These are phyloP conservation scores for Zosterops pallidus DNA, from an alignment of 2,113 vertebrate species.

Conservation along the genomic window DNA sequence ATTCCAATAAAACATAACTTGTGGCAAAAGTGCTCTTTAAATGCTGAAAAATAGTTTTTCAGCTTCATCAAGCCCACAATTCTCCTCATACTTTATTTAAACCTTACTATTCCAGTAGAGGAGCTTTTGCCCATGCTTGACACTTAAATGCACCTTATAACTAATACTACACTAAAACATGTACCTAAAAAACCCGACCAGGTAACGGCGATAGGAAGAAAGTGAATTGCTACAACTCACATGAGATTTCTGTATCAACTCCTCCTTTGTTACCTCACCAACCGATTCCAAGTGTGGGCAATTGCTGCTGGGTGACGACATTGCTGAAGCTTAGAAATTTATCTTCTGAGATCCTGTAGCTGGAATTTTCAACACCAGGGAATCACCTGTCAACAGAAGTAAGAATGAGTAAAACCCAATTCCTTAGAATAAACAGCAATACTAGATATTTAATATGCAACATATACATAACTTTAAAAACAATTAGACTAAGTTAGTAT, in stretches of 20 bases:
- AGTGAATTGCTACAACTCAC: constrained; percentile 77
- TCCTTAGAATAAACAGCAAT: background rate
- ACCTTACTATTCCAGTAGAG: background rate
- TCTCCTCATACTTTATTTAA: background rate
- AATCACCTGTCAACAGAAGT: constrained; percentile 7
- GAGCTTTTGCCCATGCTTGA: background rate
- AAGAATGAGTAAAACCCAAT: background rate
- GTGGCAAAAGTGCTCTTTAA: background rate
- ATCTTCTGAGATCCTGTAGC: constrained; percentile 1
- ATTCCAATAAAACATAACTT: background rate
- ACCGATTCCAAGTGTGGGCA: constrained; percentile 95
- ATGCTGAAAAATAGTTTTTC: background rate
- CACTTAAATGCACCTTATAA: background rate
- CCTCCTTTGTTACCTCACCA: constrained; percentile 97
- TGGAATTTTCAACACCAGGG: constrained; percentile 11
- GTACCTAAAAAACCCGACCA: background rate
- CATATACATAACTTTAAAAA: background rate
- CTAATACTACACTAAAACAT: background rate
- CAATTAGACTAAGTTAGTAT: background rate
- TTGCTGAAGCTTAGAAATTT: constrained; percentile 51
- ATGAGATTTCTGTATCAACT: constrained; percentile 95
- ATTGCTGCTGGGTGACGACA: constrained; percentile 81
- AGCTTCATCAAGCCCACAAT: background rate
- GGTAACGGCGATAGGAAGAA: background rate
- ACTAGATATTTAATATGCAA: background rate